Evolutionary conservation across 1,140 invertebrate genomes (phyloP).

Genomic region (Kradibia gibbosae): DNA sequence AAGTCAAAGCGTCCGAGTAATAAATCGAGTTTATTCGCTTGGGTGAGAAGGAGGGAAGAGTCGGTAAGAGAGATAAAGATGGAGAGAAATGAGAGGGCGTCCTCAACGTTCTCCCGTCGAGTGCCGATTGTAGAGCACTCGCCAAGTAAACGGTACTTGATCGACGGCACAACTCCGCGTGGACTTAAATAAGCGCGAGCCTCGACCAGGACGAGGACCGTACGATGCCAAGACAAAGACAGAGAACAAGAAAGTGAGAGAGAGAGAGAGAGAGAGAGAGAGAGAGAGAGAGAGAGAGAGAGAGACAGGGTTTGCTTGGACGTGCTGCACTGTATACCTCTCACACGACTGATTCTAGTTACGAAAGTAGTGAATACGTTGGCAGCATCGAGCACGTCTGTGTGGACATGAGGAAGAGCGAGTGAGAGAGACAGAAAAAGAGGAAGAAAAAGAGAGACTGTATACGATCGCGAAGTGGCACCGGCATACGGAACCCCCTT

Average conservation of each 20-base stretch:
- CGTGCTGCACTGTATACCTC: conserved; percentile 51
- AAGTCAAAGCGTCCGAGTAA: conserved; percentile 29
- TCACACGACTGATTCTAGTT: conserved; percentile 55
- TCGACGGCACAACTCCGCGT: conserved; percentile 40
- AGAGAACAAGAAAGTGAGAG: no score
- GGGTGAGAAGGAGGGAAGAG: not conserved
- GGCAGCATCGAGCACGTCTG: not conserved
- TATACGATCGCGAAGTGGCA: not conserved
- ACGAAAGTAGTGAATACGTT: conserved; percentile 45
- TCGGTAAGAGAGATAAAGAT: conserved; percentile 33
- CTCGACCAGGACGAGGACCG: conserved; percentile 1
- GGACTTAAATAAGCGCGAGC: conserved; percentile 38
- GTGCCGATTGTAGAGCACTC: conserved; percentile 42
- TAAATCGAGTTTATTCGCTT: conserved; percentile 43
- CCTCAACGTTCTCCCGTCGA: conserved; percentile 13
- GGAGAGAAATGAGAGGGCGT: conserved; percentile 30
- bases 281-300: not conserved
- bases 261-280: not conserved
- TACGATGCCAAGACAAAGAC: not conserved
- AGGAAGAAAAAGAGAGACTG: not conserved
- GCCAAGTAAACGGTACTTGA: conserved; percentile 46
- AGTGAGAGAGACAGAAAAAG: not conserved
- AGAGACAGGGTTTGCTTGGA: conserved; percentile 14
- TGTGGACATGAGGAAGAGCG: not conserved
- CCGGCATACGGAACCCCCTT: not conserved